A percentile compares a stretch with the other conserved stretches of the same genome.
Evolutionary conservation across 2,888 invertebrate genomes (phyloP).

Genomic region (Eudemis profundana): DNA sequence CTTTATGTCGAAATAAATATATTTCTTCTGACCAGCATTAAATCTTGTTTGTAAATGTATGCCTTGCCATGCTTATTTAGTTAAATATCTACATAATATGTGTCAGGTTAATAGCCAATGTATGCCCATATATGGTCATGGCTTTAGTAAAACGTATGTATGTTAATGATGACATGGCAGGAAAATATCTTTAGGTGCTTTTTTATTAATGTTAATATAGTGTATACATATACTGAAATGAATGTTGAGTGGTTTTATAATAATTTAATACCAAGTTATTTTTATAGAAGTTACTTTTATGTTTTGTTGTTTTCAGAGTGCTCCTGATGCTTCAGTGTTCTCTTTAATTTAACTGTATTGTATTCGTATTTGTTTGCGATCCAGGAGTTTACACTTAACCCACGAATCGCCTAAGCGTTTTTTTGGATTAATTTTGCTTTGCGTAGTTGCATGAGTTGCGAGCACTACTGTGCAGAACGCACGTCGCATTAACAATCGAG

Average conservation of each 20-base stretch:
- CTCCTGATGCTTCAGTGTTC: constrained; percentile 62
- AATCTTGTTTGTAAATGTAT: no score
- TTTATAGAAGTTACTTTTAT: constrained; percentile 44
- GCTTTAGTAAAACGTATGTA: no score
- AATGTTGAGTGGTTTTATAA: background rate
- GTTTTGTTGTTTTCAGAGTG: constrained; percentile 71
- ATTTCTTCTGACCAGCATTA: no score
- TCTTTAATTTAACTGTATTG: constrained; percentile 9
- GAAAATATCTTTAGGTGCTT: no score
- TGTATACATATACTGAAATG: background rate
- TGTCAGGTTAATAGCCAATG: background rate
- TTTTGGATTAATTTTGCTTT: constrained; percentile 72
- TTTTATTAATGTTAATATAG: no score
- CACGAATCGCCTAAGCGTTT: constrained; percentile 7
- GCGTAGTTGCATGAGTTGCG: constrained; percentile 78
- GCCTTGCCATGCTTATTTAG: background rate
- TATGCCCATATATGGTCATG: no score
- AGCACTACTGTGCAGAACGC: constrained; percentile 60
- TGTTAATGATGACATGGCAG: no score
- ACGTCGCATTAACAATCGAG: constrained; percentile 57
- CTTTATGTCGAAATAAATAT: no score
- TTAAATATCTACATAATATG: background rate
- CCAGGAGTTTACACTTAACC: constrained; percentile 26
- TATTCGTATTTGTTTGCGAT: constrained; percentile 17
- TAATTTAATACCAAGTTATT: constrained; percentile 38